These are phyloP conservation scores for Bicyclus anynana DNA, from an alignment of 1,140 invertebrate genomes.

Conservation along the genomic window DNA sequence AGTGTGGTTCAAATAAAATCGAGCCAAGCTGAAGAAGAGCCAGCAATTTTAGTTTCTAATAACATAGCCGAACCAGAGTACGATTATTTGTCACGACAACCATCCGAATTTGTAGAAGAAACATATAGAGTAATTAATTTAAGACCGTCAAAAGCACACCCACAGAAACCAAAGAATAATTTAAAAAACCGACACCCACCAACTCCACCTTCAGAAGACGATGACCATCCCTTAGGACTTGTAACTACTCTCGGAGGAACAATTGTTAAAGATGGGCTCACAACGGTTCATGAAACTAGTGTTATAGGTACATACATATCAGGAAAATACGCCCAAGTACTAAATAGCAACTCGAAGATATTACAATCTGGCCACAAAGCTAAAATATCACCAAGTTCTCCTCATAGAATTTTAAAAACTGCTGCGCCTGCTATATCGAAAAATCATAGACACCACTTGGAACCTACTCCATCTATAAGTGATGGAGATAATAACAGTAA, in stretches of 20 bases:
- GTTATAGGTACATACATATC: constrained; percentile 93
- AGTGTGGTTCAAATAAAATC: constrained; percentile 76
- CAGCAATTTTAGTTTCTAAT: constrained; percentile 78
- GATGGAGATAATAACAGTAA: constrained; percentile 78
- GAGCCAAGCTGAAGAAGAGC: constrained; percentile 66
- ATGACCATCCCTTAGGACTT: constrained; percentile 85
- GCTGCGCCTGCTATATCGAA: constrained; percentile 81
- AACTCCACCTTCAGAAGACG: constrained; percentile 62
- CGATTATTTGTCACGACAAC: constrained; percentile 88
- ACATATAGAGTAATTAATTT: constrained; percentile 81
- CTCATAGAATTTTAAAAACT: constrained; percentile 85
- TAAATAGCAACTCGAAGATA: constrained; percentile 84
- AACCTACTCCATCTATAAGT: constrained; percentile 80
- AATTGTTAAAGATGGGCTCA: constrained; percentile 88
- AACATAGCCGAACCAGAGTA: constrained; percentile 88
- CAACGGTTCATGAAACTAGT: constrained; percentile 91
- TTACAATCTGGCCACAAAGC: constrained; percentile 67
- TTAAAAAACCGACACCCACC: constrained; percentile 68
- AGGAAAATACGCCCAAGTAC: constrained; percentile 90
- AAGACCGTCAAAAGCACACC: constrained; percentile 70
- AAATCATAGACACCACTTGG: constrained; percentile 75
- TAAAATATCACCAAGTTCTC: constrained; percentile 82
- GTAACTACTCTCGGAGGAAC: constrained; percentile 90
- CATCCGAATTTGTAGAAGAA: constrained; percentile 87
- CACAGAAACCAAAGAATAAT: constrained; percentile 65